A percentile compares a stretch with the other conserved stretches of the same genome.
phyloP scores from a whole-genome alignment of 2,797 vertebrate species.

The Morelia viridis region DNA sequence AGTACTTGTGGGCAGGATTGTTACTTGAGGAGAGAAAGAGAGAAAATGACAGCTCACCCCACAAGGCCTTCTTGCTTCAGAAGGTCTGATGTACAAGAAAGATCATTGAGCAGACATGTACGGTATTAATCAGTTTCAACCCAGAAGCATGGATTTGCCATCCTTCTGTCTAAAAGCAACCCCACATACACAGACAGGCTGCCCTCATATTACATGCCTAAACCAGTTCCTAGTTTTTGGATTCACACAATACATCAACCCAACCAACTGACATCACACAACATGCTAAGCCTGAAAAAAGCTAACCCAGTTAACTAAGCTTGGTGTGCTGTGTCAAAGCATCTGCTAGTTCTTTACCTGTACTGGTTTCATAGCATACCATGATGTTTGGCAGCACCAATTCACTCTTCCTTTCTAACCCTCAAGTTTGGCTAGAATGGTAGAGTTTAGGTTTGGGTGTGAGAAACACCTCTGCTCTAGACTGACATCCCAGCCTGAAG shows the following conservation, averaged over 20 bases:
- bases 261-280: not conserved
- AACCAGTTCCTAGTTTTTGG: not conserved
- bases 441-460: not conserved
- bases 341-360: not conserved
- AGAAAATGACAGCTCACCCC: slow-evolving; percentile 52
- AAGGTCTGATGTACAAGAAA: not conserved
- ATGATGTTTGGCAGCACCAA: not conserved
- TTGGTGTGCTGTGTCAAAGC: not conserved
- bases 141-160: not conserved
- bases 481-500: not conserved
- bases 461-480: not conserved
- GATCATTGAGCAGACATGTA: not conserved
- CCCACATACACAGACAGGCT: not conserved
- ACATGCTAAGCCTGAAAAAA: not conserved
- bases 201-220: not conserved
- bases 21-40: slow-evolving; percentile 82
- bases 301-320: not conserved
- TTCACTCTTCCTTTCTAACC: not conserved
- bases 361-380: not conserved
- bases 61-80: not conserved
- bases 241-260: not conserved
- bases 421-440: not conserved
- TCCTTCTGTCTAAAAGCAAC: not conserved
- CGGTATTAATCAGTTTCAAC: not conserved
- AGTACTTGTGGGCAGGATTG: slow-evolving; percentile 98